A percentile compares a stretch with the other conserved stretches of the same genome.
Conservation (phyloP, 2,888 invertebrate species). For the Agrenia bidenticulata region DNA sequence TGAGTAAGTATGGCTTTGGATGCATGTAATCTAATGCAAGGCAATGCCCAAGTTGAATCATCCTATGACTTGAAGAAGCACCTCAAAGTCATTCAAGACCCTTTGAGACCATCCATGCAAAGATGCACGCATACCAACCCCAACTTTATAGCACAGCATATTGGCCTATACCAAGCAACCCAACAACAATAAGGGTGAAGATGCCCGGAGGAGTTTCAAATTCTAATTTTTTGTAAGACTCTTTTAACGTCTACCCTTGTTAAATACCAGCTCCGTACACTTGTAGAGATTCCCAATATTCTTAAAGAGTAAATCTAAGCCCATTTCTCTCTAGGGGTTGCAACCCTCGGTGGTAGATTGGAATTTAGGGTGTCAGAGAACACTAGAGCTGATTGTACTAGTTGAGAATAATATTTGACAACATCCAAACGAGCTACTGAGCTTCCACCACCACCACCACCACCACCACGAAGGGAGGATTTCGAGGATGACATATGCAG, state of each 20-base stretch:
- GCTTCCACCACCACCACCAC: background rate
- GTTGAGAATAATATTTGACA: conserved; percentile 8
- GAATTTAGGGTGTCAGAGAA: background rate
- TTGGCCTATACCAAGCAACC: background rate
- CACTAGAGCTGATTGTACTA: background rate
- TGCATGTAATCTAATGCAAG: too few relatives aligned
- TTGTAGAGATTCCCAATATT: too few relatives aligned
- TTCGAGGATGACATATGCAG: too few relatives aligned
- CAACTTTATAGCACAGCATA: background rate
- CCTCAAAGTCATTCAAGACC: too few relatives aligned
- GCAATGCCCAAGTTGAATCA: too few relatives aligned
- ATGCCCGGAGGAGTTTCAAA: conserved; percentile 18
- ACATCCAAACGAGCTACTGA: background rate
- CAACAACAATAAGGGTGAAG: background rate
- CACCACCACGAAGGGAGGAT: too few relatives aligned
- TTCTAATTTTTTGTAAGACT: conserved; percentile 16
- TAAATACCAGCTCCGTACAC: conserved; percentile 11
- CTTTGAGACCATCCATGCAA: too few relatives aligned
- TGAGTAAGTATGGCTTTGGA: too few relatives aligned
- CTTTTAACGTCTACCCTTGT: conserved; percentile 6
- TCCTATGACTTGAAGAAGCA: too few relatives aligned
- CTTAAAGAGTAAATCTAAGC: background rate
- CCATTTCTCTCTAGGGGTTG: conserved; percentile 2
- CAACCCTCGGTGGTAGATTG: background rate
- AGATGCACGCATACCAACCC: too few relatives aligned